phyloP scores from a whole-genome alignment of 2,113 vertebrate species.

The Solea senegalensis region DNA sequence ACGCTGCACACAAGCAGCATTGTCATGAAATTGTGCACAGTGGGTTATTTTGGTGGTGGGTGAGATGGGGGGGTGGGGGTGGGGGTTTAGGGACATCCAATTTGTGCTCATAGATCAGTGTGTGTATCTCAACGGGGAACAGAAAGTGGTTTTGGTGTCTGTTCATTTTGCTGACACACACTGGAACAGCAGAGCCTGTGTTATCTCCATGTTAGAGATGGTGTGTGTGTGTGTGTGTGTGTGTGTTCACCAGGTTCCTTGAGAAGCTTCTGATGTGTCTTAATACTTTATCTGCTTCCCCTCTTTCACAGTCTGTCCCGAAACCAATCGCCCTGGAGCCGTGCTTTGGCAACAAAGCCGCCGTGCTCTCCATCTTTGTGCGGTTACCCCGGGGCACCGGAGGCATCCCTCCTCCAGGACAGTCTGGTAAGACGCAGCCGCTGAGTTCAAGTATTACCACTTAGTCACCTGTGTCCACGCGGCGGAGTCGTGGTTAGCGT shows the following conservation, averaged over 20 bases:
- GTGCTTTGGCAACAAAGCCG: slow-evolving; percentile 96
- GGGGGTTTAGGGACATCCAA: slow-evolving; percentile 26
- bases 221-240: slow-evolving; percentile 5
- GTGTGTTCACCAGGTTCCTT: slow-evolving; percentile 33
- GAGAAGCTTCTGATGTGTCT: slow-evolving; percentile 40
- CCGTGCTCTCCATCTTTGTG: slow-evolving; percentile 97
- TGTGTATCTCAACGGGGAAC: slow-evolving; percentile 30
- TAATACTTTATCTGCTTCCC: not conserved
- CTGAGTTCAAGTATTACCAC: too few species aligned
- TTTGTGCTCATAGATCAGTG: slow-evolving; percentile 52
- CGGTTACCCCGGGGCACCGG: slow-evolving; percentile 92
- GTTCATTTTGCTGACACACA: slow-evolving; percentile 55
- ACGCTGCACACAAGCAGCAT: slow-evolving; percentile 9
- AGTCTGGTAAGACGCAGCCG: slow-evolving; percentile 86
- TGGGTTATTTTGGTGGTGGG: slow-evolving; percentile 4
- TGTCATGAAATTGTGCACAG: slow-evolving; percentile 48
- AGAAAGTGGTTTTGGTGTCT: not conserved
- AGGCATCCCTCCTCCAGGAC: slow-evolving; percentile 95
- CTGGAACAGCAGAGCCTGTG: slow-evolving; percentile 10
- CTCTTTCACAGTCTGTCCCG: slow-evolving; percentile 85
- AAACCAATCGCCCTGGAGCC: slow-evolving; percentile 98
- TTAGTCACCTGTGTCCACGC: too few species aligned
- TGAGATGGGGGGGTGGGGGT: not conserved
- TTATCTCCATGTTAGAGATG: slow-evolving; percentile 36
- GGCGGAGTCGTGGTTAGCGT: too few species aligned